phyloP scores from a whole-genome alignment of 2,797 vertebrate species.

The Chlorospingus flavigularis region DNA sequence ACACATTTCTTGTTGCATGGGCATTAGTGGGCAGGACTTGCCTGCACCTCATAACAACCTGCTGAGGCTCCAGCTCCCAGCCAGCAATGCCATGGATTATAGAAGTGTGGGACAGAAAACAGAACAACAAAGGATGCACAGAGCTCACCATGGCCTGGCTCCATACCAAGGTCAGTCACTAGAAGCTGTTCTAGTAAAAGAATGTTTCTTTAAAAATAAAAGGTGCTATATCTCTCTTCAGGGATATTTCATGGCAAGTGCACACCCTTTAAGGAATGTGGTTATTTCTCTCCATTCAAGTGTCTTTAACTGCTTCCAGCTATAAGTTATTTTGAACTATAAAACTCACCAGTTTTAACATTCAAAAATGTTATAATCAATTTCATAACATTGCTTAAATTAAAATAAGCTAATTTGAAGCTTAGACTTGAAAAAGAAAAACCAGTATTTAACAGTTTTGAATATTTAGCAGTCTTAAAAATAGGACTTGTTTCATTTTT shows the following conservation, averaged over 20 bases:
- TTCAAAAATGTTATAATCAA: neutral
- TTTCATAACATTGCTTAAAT: neutral
- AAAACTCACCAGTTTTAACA: neutral
- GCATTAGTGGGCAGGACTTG: neutral
- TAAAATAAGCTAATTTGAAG: neutral
- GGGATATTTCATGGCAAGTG: neutral
- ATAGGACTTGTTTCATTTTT: neutral
- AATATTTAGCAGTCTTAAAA: slow-evolving; percentile 46
- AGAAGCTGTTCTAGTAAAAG: neutral
- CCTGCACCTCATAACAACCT: neutral
- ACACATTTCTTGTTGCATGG: neutral
- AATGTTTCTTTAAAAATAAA: neutral
- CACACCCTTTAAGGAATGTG: neutral
- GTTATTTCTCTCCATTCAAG: neutral
- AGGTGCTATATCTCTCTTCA: neutral
- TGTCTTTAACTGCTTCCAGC: neutral
- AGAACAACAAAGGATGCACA: neutral
- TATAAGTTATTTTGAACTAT: neutral
- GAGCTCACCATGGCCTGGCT: neutral
- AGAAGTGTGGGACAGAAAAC: neutral
- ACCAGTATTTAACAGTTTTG: neutral
- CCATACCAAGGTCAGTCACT: neutral
- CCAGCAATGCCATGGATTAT: neutral
- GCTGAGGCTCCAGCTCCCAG: neutral
- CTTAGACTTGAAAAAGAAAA: neutral